Conservation (phyloP, 2,113 vertebrate species). For the Petroica traversi region DNA sequence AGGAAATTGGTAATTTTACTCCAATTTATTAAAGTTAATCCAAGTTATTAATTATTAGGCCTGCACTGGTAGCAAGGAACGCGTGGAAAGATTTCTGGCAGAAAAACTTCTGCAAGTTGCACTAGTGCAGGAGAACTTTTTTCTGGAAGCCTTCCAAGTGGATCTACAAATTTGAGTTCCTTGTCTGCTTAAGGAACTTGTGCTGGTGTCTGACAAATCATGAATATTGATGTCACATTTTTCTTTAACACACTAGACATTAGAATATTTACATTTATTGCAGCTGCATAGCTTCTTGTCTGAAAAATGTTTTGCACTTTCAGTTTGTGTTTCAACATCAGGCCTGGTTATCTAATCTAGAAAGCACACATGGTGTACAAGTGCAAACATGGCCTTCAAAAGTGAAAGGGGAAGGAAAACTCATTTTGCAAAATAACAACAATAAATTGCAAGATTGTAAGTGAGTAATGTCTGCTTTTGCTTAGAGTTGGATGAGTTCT, state of each 20-base stretch:
- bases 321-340: neutral
- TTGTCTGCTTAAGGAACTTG: neutral
- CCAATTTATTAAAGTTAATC: neutral
- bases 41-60: neutral
- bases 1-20: neutral
- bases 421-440: neutral
- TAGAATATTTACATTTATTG: neutral
- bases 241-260: neutral
- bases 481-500: neutral
- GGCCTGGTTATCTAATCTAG: neutral
- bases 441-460: neutral
- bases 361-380: neutral
- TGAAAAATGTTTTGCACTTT: neutral
- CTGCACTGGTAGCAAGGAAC: neutral
- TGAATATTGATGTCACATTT: neutral
- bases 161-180: neutral
- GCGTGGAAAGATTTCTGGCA: neutral
- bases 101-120: neutral
- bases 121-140: neutral
- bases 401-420: conserved; percentile 14
- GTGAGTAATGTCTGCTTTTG: neutral
- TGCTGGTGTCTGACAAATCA: neutral
- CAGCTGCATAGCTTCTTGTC: neutral
- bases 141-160: neutral
- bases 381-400: neutral